These are phyloP conservation scores for Pollachius pollachius DNA, from an alignment of 2,113 vertebrate species.

Conservation along the genomic window DNA sequence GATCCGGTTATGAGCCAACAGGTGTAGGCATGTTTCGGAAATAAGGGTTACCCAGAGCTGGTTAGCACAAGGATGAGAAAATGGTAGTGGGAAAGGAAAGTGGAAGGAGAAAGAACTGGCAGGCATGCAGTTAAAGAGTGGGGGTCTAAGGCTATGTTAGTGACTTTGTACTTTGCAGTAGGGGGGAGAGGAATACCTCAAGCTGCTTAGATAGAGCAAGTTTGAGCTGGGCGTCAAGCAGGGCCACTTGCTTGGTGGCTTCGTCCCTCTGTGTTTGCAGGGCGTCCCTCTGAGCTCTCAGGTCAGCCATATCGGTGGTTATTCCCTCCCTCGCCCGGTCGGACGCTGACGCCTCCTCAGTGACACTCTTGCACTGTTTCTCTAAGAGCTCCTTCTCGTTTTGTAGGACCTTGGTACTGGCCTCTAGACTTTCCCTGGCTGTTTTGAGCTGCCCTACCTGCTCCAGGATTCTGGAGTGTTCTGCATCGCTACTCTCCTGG, in stretches of 20 bases:
- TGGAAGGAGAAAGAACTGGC: conserved; percentile 38
- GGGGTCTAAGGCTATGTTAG: conserved; percentile 55
- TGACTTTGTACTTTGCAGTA: conserved; percentile 60
- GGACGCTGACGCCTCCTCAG: conserved; percentile 38
- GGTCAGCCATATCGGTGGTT: conserved; percentile 69
- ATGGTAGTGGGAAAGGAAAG: conserved; percentile 38
- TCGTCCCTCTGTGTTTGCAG: conserved; percentile 78
- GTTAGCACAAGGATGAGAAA: conserved; percentile 58
- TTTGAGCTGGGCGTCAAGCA: conserved; percentile 80
- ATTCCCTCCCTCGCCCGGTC: conserved; percentile 65
- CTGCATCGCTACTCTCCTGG: conserved; percentile 55
- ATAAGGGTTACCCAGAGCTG: conserved; percentile 6
- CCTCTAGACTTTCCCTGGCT: conserved; percentile 51
- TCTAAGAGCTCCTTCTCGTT: conserved; percentile 63
- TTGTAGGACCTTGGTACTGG: conserved; percentile 66
- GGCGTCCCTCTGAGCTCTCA: conserved; percentile 64
- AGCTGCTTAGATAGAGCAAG: conserved; percentile 82
- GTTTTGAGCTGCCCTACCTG: conserved; percentile 65
- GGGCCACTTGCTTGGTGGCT: conserved; percentile 76
- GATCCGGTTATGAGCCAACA: conserved; percentile 67
- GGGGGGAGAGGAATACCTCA: conserved; percentile 71
- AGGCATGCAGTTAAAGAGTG: conserved; percentile 63
- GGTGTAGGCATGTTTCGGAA: conserved; percentile 39
- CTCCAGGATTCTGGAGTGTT: conserved; percentile 52
- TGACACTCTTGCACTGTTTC: conserved; percentile 37